These are phyloP conservation scores for Machimus atricapillus DNA, from an alignment of 2,888 invertebrate species.

Conservation along the genomic window DNA sequence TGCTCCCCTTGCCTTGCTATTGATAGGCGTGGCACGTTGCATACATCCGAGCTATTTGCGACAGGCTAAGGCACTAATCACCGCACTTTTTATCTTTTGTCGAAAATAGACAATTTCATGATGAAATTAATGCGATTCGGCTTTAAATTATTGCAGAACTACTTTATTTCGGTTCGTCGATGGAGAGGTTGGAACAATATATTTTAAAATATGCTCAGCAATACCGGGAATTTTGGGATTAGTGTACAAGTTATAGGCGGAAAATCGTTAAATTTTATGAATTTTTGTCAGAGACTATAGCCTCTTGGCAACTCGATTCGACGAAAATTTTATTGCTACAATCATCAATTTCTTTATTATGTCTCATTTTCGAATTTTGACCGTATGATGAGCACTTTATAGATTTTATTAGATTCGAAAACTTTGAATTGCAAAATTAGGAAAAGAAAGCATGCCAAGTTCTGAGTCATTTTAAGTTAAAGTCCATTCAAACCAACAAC, in stretches of 20 bases:
- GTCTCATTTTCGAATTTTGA: background rate
- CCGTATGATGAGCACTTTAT: background rate
- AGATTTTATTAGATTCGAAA: background rate
- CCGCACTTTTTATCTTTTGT: background rate
- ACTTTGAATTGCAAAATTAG: background rate
- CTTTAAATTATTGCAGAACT: constrained; percentile 3
- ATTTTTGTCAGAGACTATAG: background rate
- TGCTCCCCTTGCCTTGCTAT: background rate
- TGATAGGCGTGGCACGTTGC: background rate
- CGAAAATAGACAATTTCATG: background rate
- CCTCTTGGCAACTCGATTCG: background rate
- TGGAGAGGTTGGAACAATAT: background rate
- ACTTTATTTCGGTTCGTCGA: background rate
- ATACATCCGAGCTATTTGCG: background rate
- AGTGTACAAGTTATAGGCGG: background rate
- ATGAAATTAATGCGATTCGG: background rate
- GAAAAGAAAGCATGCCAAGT: background rate
- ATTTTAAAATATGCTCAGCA: background rate
- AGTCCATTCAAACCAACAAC: background rate
- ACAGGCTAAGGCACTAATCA: background rate
- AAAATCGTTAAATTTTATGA: background rate
- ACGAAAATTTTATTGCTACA: background rate
- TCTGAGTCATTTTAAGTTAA: background rate
- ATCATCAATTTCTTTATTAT: background rate
- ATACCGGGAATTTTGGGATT: background rate